A percentile compares a stretch with the other conserved stretches of the same genome.
phyloP scores from a whole-genome alignment of 2,113 vertebrate species.

The Neodontobutis hainanensis region DNA sequence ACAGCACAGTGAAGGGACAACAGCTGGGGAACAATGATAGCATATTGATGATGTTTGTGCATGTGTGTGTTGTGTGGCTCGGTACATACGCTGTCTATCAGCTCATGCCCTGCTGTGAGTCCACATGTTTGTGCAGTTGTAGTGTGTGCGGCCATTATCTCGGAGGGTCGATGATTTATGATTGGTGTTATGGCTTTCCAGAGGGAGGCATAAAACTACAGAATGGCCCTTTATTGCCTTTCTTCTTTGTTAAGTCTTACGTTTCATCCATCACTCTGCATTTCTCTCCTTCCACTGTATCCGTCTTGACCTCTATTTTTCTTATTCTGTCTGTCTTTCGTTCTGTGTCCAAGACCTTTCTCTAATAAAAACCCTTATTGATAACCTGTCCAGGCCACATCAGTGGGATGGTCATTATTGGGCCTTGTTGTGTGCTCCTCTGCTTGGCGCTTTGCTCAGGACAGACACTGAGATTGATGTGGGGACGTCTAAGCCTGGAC shows the following conservation, averaged over 20 bases:
- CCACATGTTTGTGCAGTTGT: slow-evolving; percentile 27
- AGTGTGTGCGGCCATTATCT: slow-evolving; percentile 53
- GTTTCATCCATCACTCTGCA: slow-evolving; percentile 65
- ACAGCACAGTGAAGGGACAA: slow-evolving; percentile 60
- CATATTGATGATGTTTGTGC: slow-evolving; percentile 64
- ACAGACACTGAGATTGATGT: slow-evolving; percentile 45
- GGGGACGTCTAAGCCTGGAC: slow-evolving; percentile 17
- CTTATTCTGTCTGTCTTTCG: slow-evolving; percentile 10
- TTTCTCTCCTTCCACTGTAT: slow-evolving; percentile 22
- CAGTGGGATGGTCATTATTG: slow-evolving; percentile 51
- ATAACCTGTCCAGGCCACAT: slow-evolving; percentile 59
- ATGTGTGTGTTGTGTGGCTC: slow-evolving; percentile 14
- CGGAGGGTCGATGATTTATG: slow-evolving; percentile 65
- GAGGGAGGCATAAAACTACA: slow-evolving; percentile 72
- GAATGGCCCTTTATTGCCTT: slow-evolving; percentile 72
- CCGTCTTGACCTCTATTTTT: slow-evolving; percentile 17
- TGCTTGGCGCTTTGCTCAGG: slow-evolving; percentile 13
- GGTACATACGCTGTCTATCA: slow-evolving; percentile 13
- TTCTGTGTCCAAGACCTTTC: slow-evolving; percentile 6
- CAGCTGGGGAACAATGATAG: slow-evolving; percentile 72
- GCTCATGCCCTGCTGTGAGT: slow-evolving; percentile 3
- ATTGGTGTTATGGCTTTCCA: slow-evolving; percentile 61
- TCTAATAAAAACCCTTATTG: slow-evolving; percentile 62
- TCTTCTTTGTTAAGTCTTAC: slow-evolving; percentile 61
- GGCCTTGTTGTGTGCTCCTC: slow-evolving; percentile 24